Conservation (phyloP, 2,888 invertebrate species). For the Agriopis marginaria region DNA sequence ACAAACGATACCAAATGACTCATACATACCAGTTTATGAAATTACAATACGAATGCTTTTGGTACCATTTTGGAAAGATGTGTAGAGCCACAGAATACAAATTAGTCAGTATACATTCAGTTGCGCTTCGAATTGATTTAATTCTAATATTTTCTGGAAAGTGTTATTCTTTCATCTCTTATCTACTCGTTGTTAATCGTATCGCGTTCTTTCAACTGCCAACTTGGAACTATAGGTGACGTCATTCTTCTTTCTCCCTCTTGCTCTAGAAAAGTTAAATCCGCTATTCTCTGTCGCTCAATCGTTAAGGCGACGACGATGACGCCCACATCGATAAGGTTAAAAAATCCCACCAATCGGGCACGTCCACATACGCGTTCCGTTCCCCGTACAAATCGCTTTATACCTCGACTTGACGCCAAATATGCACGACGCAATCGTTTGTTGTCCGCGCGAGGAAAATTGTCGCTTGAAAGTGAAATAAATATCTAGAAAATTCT, state of each 20-base stretch:
- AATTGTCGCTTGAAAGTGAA: constrained; percentile 66
- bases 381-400: constrained; percentile 57
- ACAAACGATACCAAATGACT: too few relatives aligned
- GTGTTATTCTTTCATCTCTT: constrained; percentile 22
- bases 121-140: neutral
- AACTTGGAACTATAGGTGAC: constrained; percentile 25
- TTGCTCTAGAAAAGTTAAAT: neutral
- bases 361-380: constrained; percentile 72
- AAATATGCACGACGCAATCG: constrained; percentile 78
- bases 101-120: too few relatives aligned
- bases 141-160: constrained; percentile 16
- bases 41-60: too few relatives aligned
- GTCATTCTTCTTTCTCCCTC: constrained; percentile 25
- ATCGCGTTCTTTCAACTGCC: constrained; percentile 26
- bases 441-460: constrained; percentile 62
- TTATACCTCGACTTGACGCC: constrained; percentile 66
- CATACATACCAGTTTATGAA: too few relatives aligned
- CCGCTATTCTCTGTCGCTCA: constrained; percentile 46
- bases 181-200: neutral
- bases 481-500: constrained; percentile 56
- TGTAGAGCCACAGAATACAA: too few relatives aligned
- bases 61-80: too few relatives aligned
- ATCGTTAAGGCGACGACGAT: constrained; percentile 38
- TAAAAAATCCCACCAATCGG: constrained; percentile 61
- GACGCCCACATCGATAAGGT: constrained; percentile 57